phyloP scores from a whole-genome alignment of 1,140 invertebrate genomes.

The Ooceraea biroi region DNA sequence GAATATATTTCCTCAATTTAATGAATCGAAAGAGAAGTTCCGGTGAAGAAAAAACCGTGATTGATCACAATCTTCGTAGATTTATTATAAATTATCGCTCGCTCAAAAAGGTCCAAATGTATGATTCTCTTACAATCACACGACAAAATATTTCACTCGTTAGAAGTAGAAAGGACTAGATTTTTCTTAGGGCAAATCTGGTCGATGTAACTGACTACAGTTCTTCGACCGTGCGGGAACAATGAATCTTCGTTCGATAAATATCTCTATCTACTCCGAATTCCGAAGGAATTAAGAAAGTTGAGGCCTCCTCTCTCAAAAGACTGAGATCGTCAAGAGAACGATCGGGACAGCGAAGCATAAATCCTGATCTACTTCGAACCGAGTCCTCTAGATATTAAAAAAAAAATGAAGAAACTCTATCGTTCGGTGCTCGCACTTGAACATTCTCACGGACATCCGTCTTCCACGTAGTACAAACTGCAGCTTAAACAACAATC shows the following conservation, averaged over 20 bases:
- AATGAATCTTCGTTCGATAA: conserved; percentile 63
- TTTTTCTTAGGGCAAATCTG: conserved; percentile 40
- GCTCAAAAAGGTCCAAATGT: not conserved
- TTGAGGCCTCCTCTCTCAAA: not conserved
- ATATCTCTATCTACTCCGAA: conserved; percentile 47
- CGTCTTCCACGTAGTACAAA: conserved; percentile 84
- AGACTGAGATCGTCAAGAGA: conserved; percentile 44
- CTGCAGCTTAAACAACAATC: conserved; percentile 66
- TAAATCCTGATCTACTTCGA: conserved; percentile 49
- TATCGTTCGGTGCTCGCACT: conserved; percentile 61
- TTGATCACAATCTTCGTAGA: not conserved
- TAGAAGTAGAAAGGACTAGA: conserved; percentile 45
- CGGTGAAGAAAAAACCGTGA: not conserved
- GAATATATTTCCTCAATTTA: not conserved
- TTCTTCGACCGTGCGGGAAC: conserved; percentile 69
- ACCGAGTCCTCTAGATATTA: conserved; percentile 29
- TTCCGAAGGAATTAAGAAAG: not conserved
- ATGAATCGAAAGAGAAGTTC: not conserved
- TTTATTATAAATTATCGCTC: not conserved
- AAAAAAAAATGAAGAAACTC: not conserved
- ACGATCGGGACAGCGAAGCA: not conserved
- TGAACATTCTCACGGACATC: conserved; percentile 68
- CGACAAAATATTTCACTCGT: not conserved
- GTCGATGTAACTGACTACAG: conserved; percentile 27
- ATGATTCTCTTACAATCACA: not conserved